Conservation (phyloP, 2,797 vertebrate species). For the Lerista edwardsae region DNA sequence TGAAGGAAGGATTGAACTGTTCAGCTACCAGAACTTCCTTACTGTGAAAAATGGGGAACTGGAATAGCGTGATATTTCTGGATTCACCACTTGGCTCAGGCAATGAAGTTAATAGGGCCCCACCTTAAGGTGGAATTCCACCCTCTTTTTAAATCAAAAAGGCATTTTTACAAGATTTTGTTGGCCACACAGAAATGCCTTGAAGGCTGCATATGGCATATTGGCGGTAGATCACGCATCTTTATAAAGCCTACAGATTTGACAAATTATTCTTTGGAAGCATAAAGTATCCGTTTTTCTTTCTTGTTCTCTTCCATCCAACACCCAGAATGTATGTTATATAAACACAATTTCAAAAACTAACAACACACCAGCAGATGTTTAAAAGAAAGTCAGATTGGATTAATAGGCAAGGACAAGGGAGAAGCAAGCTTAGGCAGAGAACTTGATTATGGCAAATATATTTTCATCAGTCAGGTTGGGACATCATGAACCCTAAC, state of each 20-base stretch:
- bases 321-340: slow-evolving; percentile 11
- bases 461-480: slow-evolving; percentile 37
- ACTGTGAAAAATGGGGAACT: background rate
- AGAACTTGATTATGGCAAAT: slow-evolving; percentile 38
- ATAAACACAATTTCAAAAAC: slow-evolving; percentile 23
- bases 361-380: background rate
- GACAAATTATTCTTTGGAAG: slow-evolving; percentile 4
- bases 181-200: background rate
- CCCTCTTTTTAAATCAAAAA: background rate
- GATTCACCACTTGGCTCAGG: background rate
- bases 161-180: background rate
- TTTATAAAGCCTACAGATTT: slow-evolving; percentile 15
- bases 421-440: slow-evolving; percentile 44
- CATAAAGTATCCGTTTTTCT: background rate
- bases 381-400: slow-evolving; percentile 34
- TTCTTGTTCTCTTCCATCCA: slow-evolving; percentile 33
- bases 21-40: background rate
- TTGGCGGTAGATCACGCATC: background rate
- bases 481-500: background rate
- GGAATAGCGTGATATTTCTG: background rate
- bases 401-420: slow-evolving; percentile 39
- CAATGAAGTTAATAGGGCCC: background rate
- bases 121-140: background rate
- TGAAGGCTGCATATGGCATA: slow-evolving; percentile 2
- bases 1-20: background rate